These are phyloP conservation scores for Fistularia tabacaria DNA, from an alignment of 2,797 vertebrate genomes.

Conservation along the genomic window DNA sequence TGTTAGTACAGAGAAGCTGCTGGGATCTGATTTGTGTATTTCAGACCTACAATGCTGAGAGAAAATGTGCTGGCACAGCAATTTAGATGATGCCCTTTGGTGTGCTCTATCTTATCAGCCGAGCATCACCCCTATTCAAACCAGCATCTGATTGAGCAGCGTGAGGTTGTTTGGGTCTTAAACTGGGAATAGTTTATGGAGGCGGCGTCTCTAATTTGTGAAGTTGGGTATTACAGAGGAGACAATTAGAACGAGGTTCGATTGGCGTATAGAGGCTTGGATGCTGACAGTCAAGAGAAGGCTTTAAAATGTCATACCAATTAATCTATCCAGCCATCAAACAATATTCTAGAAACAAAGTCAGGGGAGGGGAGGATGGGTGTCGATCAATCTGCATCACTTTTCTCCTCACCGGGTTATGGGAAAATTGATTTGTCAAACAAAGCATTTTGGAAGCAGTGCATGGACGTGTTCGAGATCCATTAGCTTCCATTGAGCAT, in stretches of 20 bases:
- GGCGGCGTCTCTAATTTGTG: constrained; percentile 63
- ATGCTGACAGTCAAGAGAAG: constrained; percentile 74
- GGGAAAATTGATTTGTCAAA: constrained; percentile 81
- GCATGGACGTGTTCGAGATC: constrained; percentile 73
- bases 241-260: constrained; percentile 69
- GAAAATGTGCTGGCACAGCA: constrained; percentile 59
- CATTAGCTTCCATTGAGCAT: constrained; percentile 77
- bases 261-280: constrained; percentile 55
- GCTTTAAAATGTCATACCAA: constrained; percentile 78
- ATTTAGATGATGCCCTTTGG: constrained; percentile 65
- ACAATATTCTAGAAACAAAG: constrained; percentile 79
- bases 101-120: constrained; percentile 59
- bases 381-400: constrained; percentile 75
- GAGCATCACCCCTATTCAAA: constrained; percentile 56
- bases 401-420: constrained; percentile 78
- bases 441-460: constrained; percentile 77
- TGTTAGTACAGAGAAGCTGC: background rate
- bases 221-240: constrained; percentile 70
- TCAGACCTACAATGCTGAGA: constrained; percentile 31
- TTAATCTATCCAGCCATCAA: constrained; percentile 79
- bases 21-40: constrained; percentile 54
- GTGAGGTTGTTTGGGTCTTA: constrained; percentile 54
- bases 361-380: constrained; percentile 48
- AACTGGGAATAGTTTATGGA: constrained; percentile 55
- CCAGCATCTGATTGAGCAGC: constrained; percentile 50